These are phyloP conservation scores for Folsomia candida DNA, from an alignment of 2,888 invertebrate genomes.

Conservation along the genomic window DNA sequence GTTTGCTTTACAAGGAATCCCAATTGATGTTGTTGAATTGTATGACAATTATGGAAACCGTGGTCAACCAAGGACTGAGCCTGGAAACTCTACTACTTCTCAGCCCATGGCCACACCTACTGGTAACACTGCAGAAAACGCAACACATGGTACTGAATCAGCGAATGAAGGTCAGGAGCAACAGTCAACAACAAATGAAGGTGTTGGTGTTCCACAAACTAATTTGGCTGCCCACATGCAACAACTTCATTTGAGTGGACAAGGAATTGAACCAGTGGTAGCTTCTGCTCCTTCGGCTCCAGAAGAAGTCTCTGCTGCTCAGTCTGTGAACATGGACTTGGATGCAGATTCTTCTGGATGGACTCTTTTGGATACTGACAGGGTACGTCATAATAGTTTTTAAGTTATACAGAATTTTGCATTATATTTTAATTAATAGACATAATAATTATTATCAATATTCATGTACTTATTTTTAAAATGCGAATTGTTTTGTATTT, in stretches of 20 bases:
- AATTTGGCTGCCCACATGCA: constrained; percentile 19
- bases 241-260: constrained; percentile 10
- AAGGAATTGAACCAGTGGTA: too few species aligned
- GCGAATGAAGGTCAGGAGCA: background rate
- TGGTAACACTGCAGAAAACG: background rate
- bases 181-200: background rate
- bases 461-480: background rate
- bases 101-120: background rate
- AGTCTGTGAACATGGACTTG: constrained; percentile 21
- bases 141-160: background rate
- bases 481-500: background rate
- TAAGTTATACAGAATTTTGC: too few species aligned
- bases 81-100: background rate
- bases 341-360: constrained; percentile 41
- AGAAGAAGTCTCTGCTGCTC: background rate
- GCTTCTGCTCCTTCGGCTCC: constrained; percentile 19
- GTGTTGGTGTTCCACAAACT: constrained; percentile 13
- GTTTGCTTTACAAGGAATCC: constrained; percentile 36
- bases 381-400: constrained; percentile 17
- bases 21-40: constrained; percentile 48
- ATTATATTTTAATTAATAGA: too few species aligned
- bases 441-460: too few species aligned
- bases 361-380: constrained; percentile 42
- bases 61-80: constrained; percentile 22
- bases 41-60: constrained; percentile 47